Percentiles rank a stretch among this genome's conserved stretches.
phyloP scores from a whole-genome alignment of 2,113 vertebrate species.

The Syrmaticus mikado region DNA sequence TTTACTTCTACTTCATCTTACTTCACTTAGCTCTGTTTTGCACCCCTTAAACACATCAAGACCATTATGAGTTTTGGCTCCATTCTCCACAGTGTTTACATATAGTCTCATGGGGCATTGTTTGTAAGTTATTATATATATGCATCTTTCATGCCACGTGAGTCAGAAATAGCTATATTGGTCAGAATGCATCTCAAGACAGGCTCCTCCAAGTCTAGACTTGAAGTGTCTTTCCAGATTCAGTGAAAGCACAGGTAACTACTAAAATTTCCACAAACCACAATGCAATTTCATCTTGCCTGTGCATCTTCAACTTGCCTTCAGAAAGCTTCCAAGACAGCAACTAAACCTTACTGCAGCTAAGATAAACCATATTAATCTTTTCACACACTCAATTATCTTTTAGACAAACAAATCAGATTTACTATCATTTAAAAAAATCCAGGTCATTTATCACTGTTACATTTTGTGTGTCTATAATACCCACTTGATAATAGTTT shows the following conservation, averaged over 20 bases:
- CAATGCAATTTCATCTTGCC: background rate
- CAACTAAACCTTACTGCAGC: background rate
- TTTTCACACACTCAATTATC: background rate
- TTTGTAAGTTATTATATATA: background rate
- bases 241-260: background rate
- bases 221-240: background rate
- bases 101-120: rapidly evolving
- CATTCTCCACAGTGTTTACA: background rate
- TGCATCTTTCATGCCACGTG: rapidly evolving
- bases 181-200: background rate
- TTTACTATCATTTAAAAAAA: background rate
- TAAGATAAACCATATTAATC: background rate
- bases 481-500: background rate
- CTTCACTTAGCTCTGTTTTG: background rate
- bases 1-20: background rate
- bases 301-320: background rate
- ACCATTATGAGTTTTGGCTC: background rate
- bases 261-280: background rate
- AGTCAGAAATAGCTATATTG: background rate
- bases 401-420: background rate
- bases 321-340: background rate
- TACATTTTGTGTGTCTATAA: background rate
- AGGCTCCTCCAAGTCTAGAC: background rate
- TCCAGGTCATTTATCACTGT: background rate
- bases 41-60: background rate